These are phyloP conservation scores for Agonopterix subpropinquella DNA, from an alignment of 2,888 invertebrate species.

Conservation along the genomic window DNA sequence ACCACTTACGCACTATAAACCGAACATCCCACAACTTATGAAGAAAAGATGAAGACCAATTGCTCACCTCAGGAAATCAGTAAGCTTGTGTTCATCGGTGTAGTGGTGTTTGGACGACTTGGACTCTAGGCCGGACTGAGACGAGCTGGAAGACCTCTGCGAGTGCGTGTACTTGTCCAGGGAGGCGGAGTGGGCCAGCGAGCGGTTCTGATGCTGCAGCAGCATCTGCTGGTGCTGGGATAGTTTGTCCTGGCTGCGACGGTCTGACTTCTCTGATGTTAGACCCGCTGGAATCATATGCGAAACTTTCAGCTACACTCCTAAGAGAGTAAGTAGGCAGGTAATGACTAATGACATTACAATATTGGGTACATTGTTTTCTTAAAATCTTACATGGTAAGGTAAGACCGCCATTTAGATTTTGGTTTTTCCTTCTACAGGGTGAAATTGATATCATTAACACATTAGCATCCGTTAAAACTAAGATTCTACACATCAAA, in stretches of 20 bases:
- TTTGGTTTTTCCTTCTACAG: too few species aligned
- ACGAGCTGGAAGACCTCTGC: slow-evolving; percentile 59
- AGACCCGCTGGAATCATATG: slow-evolving; percentile 39
- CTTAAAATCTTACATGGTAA: too few species aligned
- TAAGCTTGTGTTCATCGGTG: slow-evolving; percentile 79
- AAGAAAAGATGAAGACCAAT: too few species aligned
- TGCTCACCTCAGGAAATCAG: slow-evolving; percentile 78
- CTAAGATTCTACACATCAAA: too few species aligned
- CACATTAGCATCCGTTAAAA: too few species aligned
- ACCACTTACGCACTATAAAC: too few species aligned
- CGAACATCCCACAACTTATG: too few species aligned
- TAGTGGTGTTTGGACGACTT: slow-evolving; percentile 66
- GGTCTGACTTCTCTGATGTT: slow-evolving; percentile 56
- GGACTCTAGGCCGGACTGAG: slow-evolving; percentile 44
- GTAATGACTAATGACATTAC: background rate
- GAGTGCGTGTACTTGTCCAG: slow-evolving; percentile 78
- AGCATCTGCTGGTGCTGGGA: slow-evolving; percentile 80
- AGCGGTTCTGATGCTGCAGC: slow-evolving; percentile 80
- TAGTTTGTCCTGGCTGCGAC: slow-evolving; percentile 63
- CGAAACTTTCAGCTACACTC: too few species aligned
- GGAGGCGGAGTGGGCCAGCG: slow-evolving; percentile 72
- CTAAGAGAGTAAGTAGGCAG: too few species aligned
- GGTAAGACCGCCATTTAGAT: too few species aligned
- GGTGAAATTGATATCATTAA: too few species aligned
- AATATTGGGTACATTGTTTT: slow-evolving; percentile 2